Evolutionary conservation across 2,113 vertebrate species (phyloP), one percentile per base, ranked within the genome.

Genomic region (Colaptes auratus): DNA sequence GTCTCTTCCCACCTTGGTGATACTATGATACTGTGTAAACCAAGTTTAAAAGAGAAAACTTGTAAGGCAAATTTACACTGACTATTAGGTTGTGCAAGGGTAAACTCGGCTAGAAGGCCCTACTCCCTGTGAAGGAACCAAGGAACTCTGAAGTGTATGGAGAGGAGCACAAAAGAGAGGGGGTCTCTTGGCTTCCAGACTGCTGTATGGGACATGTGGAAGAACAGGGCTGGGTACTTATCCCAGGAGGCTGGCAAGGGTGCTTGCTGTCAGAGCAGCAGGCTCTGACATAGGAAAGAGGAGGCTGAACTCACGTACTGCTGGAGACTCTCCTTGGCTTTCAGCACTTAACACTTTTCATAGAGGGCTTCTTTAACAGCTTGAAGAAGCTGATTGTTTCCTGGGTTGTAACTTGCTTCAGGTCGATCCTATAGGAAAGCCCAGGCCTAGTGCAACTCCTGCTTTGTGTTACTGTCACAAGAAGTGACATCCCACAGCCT

Each of bases 141-240:
- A 64, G 15, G 14, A 46, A 23, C 28, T 16, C 20, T 35, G 46
- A 61, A 36, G 18, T 9, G 4, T 33, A 24, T 20, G 42, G 24
- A 14, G 27, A 65, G 52, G 6, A 81, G 7, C 2, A 3, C n/a
- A 31, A 24, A n/a, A 53, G n/a, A 42, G 16, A 30, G 9, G 36
- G 17, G 6, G 3, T 35, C 1, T 0, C 3, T 59, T 0, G 1
- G 70, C 24, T 24, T 20, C 6, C 25, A 10, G 19, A 6, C 50
- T 3, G 1, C 16, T 64, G 14, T 42, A 16, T 20, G 15, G 58
- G n/a, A 16, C 10, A 6, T 3, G 11, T 30, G 59, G 36, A 46
- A 27, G 10, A 1, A 2, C 6, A 12, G 31, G 15, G 53, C 8
- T 39, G 55, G 55, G 21, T 31, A n/a, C 31, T 24, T 36, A n/a